Conservation (phyloP, 1,140 invertebrate genomes). For the Rhynchophorus ferrugineus region DNA sequence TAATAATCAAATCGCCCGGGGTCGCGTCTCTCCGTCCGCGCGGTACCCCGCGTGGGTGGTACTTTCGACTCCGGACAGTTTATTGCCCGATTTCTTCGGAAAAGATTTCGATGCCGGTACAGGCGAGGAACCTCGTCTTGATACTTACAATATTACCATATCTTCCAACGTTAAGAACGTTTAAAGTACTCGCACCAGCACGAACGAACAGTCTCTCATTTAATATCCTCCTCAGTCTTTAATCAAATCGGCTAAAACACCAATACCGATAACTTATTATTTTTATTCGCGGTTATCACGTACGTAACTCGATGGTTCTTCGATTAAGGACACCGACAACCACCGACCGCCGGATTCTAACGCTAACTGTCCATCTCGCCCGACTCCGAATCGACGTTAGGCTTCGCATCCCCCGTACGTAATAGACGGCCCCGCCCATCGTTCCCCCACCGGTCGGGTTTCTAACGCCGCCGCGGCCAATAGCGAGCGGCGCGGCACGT, state of each 20-base stretch:
- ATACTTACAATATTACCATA: conserved; percentile 41
- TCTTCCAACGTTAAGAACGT: conserved; percentile 23
- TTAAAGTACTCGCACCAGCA: background rate
- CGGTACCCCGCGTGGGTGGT: background rate
- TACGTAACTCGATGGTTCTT: background rate
- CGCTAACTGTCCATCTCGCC: conserved; percentile 10
- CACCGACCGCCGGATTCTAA: conserved; percentile 13
- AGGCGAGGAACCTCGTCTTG: too few relatives aligned
- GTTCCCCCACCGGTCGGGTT: conserved; percentile 19
- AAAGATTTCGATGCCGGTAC: too few relatives aligned
- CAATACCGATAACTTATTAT: background rate
- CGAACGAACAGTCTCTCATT: background rate
- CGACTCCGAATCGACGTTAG: conserved; percentile 1
- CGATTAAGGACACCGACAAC: background rate
- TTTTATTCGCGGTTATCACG: background rate
- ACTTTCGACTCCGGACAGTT: background rate
- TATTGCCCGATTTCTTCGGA: too few relatives aligned
- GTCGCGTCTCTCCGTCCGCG: conserved; percentile 1
- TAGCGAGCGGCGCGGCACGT: conserved; percentile 11
- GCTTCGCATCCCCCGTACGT: conserved; percentile 13
- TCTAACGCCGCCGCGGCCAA: conserved; percentile 27
- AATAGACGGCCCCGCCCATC: conserved; percentile 28
- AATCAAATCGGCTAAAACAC: background rate
- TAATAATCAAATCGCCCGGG: conserved; percentile 28
- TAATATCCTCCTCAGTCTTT: background rate